A percentile compares a stretch with the other conserved stretches of the same genome.
Evolutionary conservation across 2,113 vertebrate species (phyloP).

Genomic region (Malurus alboscapulatus): DNA sequence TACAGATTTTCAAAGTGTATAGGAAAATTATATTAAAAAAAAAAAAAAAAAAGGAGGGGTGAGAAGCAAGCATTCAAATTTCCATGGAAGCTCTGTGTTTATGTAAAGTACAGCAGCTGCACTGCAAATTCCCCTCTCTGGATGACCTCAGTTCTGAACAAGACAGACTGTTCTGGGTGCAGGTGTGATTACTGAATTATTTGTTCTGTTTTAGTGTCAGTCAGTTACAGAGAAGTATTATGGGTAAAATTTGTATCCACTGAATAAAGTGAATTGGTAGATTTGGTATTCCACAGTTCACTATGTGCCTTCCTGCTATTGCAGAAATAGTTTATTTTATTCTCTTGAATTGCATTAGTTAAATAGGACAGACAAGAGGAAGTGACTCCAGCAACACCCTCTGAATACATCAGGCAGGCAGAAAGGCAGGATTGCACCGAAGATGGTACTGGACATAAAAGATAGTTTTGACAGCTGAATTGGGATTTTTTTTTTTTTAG

Average conservation of each 20-base stretch:
- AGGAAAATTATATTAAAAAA: not conserved
- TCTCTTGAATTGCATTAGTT: constrained; percentile 44
- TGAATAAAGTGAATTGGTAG: constrained; percentile 52
- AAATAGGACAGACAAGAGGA: constrained; percentile 40
- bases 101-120: constrained; percentile 60
- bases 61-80: constrained; percentile 20
- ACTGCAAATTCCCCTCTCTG: constrained; percentile 27
- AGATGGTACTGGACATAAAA: not conserved
- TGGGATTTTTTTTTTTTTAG: not conserved
- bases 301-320: constrained; percentile 50
- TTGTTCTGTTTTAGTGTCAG: constrained; percentile 61
- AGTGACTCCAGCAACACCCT: not conserved
- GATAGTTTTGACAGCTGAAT: not conserved
- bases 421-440: not conserved
- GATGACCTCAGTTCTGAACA: constrained; percentile 59
- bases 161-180: constrained; percentile 58
- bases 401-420: constrained; percentile 29
- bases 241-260: constrained; percentile 29
- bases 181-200: constrained; percentile 65
- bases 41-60: not conserved
- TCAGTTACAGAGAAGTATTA: constrained; percentile 42
- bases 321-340: constrained; percentile 47
- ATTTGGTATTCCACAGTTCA: constrained; percentile 50
- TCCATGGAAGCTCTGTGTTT: constrained; percentile 46
- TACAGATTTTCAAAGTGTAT: not conserved